phyloP scores from a whole-genome alignment of 2,888 invertebrate genomes.

The Drosophila gaucha region DNA sequence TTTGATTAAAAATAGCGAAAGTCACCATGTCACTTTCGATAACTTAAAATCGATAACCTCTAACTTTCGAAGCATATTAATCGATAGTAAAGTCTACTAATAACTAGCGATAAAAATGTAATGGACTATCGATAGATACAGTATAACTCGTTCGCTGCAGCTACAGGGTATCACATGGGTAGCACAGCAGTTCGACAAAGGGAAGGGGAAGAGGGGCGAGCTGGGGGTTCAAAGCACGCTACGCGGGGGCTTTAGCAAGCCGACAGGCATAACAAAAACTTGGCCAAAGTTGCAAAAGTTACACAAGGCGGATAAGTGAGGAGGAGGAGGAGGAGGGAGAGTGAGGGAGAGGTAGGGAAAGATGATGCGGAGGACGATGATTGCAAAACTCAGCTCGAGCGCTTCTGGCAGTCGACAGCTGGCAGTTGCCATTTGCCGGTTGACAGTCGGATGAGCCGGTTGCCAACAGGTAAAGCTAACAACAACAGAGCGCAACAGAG shows the following conservation, averaged over 20 bases:
- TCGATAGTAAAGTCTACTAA: no score
- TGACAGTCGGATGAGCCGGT: conserved; percentile 35
- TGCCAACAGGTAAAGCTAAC: conserved; percentile 61
- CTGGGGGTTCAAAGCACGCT: no score
- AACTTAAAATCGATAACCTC: no score
- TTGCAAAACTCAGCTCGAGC: conserved; percentile 55
- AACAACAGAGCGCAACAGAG: conserved; percentile 17
- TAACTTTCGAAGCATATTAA: no score
- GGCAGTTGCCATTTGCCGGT: conserved; percentile 47
- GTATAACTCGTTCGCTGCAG: background rate
- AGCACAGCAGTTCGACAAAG: background rate
- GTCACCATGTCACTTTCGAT: no score
- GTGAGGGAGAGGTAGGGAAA: conserved; percentile 9
- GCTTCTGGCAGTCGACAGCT: conserved; percentile 30
- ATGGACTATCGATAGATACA: background rate
- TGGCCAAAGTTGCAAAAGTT: conserved; percentile 68
- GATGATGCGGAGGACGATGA: conserved; percentile 62
- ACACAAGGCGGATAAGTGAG: conserved; percentile 22
- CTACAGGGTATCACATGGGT: background rate
- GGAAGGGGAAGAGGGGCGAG: background rate
- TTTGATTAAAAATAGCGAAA: no score
- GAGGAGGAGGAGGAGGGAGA: conserved; percentile 3
- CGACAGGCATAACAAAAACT: conserved; percentile 67
- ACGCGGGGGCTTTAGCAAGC: conserved; percentile 21
- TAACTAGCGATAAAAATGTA: no score